phyloP scores from a whole-genome alignment of 2,888 invertebrate species.

The Lithodes maja region DNA sequence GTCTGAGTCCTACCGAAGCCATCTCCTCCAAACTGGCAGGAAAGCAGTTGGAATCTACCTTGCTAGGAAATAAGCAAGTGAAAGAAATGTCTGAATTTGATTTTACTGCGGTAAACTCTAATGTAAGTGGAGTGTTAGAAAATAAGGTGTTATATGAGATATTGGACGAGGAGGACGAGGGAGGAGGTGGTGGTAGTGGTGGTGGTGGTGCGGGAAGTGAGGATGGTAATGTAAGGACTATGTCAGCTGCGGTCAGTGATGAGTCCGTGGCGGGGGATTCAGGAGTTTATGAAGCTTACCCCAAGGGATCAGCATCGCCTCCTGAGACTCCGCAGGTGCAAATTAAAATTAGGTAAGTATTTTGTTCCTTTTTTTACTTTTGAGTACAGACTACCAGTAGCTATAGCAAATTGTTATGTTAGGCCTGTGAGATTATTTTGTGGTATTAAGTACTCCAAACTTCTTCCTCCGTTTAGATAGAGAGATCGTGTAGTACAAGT shows the following conservation, averaged over 20 bases:
- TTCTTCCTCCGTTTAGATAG: too few species aligned
- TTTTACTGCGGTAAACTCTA: slow-evolving; percentile 41
- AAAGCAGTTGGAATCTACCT: slow-evolving; percentile 47
- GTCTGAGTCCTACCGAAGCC: slow-evolving; percentile 39
- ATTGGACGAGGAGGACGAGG: slow-evolving; percentile 55
- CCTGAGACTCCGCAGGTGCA: slow-evolving; percentile 93
- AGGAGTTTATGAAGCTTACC: slow-evolving; percentile 92
- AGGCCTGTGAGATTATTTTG: too few species aligned
- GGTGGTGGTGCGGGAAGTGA: slow-evolving; percentile 62
- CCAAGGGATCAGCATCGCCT: slow-evolving; percentile 76
- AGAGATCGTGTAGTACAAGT: too few species aligned
- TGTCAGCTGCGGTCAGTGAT: slow-evolving; percentile 97
- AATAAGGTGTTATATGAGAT: slow-evolving; percentile 57
- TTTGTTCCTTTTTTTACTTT: slow-evolving; percentile 29
- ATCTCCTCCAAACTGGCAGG: neutral
- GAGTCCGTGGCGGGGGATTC: slow-evolving; percentile 98
- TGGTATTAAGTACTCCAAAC: too few species aligned
- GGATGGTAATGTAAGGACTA: slow-evolving; percentile 78
- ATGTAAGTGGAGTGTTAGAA: slow-evolving; percentile 52
- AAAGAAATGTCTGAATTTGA: slow-evolving; percentile 62
- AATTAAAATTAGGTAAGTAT: slow-evolving; percentile 82
- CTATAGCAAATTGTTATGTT: too few species aligned
- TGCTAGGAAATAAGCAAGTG: slow-evolving; percentile 56
- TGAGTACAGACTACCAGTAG: too few species aligned
- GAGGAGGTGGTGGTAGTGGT: neutral